Base-by-base conservation (phyloP, 2,888 invertebrate genomes). In the Steromphala cineraria region DNA sequence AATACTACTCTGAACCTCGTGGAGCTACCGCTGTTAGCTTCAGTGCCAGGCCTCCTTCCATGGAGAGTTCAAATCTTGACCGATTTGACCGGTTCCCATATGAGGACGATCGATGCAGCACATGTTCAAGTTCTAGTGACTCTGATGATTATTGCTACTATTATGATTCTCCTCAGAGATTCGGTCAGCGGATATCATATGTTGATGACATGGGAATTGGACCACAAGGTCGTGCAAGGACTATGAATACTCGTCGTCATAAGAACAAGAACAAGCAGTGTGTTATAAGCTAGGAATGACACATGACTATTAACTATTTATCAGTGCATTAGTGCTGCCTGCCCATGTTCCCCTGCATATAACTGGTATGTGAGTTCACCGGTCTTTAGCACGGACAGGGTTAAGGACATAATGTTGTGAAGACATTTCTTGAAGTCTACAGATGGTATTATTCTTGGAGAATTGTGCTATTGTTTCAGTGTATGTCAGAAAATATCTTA, bases 101-200 rank as follows among this genome's bases (percentile, higher is more conserved):
- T n/a, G 88, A 89, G 10, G 89, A 90, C 71, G 97, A 97, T 92
- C 96, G 96, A 91, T 98, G 98, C 93, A 98, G 98, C 56, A 98
- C 98, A 17, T 98, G 98, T 86, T 94, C 94, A 36, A 92, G 92
- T 82, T 92, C 92, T 62, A 95, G 95, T 87, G 97, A 97, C 36
- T 97, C 97, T 19, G 97, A 97, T 78, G 92, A 93, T 76, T 97
- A 97, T 85, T 97, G 97, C 93, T 96, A 97, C 83, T 96, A 97
- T 85, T 92, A 94, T 80, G 94, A 97, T 89, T 97, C 97, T 3
- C 96, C 97, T 56, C 94, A 97, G 87, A 95, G 97, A 81, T 84
- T 81, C 15, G 97, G 97, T 56, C 97, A 97, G 17, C 94, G 98
- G 87, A 97, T 98, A 89, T 97, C 97, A 13, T 98, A 98, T 94